Percentiles rank a stretch among this genome's conserved stretches.
Evolutionary conservation across 92 coral and sea anemone genomes (phyloP).

Genomic region (Paramuricea clavata): DNA sequence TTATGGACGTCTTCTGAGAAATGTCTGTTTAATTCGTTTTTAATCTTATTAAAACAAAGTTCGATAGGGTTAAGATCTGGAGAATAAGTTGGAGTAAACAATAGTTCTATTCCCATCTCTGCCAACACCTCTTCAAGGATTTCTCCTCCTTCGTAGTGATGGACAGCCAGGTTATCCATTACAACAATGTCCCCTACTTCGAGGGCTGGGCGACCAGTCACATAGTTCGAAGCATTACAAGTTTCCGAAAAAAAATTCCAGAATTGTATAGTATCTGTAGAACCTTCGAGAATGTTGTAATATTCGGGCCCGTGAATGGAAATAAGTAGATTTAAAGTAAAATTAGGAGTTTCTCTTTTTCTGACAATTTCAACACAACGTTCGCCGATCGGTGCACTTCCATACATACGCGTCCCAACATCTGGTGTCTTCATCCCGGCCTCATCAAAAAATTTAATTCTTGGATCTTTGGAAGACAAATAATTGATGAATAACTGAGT

Average conservation of each 20-base stretch:
- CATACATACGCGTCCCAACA: constrained; percentile 24
- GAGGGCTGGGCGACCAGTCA: constrained; percentile 17
- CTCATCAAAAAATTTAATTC: constrained; percentile 61
- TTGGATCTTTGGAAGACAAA: constrained; percentile 50
- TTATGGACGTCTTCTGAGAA: no score
- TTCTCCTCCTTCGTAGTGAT: no score
- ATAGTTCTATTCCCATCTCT: constrained; percentile 19
- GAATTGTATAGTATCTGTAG: constrained; percentile 43
- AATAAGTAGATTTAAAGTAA: constrained; percentile 28
- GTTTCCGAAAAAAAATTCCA: constrained; percentile 26
- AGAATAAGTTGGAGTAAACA: constrained; percentile 57
- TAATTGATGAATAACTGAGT: constrained; percentile 64
- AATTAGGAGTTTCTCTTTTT: constrained; percentile 42
- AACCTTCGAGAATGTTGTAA: constrained; percentile 35
- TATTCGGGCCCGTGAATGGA: constrained; percentile 34
- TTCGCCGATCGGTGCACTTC: constrained; percentile 40
- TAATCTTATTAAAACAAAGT: constrained; percentile 56
- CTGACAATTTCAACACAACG: constrained; percentile 49
- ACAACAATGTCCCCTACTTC: constrained; percentile 46
- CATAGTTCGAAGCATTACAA: not conserved
- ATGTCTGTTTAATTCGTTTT: constrained; percentile 41
- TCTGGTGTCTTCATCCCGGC: constrained; percentile 55
- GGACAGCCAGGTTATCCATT: no score
- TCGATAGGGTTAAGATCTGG: constrained; percentile 68
- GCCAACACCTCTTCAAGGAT: not conserved